Evolutionary conservation across 1,140 invertebrate species (phyloP).

Genomic region (Chrysomallon squamiferum): DNA sequence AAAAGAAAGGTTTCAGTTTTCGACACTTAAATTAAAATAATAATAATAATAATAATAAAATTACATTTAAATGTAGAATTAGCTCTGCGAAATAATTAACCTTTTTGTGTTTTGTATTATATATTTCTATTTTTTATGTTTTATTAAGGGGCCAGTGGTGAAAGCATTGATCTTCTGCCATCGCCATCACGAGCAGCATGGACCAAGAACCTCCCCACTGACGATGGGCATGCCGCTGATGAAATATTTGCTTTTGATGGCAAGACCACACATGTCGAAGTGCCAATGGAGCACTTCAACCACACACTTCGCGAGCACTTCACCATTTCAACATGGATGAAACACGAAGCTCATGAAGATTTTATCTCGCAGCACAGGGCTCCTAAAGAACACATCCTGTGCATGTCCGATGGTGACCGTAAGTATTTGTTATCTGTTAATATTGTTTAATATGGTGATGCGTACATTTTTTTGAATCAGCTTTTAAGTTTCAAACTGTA

Average conservation of each 20-base stretch:
- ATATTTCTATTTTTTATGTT: too few species aligned
- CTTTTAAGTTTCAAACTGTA: too few species aligned
- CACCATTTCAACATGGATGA: slow-evolving; percentile 91
- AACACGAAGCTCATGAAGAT: slow-evolving; percentile 76
- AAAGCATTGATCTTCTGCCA: slow-evolving; percentile 84
- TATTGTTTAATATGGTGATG: too few species aligned
- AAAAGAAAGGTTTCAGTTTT: too few species aligned
- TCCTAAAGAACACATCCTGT: slow-evolving; percentile 92
- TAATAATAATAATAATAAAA: background rate
- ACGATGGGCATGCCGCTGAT: slow-evolving; percentile 88
- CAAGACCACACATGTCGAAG: slow-evolving; percentile 80
- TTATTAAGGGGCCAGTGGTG: slow-evolving; percentile 71
- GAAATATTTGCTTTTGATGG: slow-evolving; percentile 96
- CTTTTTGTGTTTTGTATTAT: too few species aligned
- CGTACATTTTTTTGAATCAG: too few species aligned
- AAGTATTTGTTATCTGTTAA: too few species aligned
- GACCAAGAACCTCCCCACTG: slow-evolving; percentile 85
- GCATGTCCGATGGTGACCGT: slow-evolving; percentile 96
- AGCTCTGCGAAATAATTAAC: too few species aligned
- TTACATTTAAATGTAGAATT: too few species aligned
- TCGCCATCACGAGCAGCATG: slow-evolving; percentile 77
- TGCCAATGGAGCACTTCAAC: slow-evolving; percentile 47
- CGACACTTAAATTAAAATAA: background rate
- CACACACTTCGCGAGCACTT: slow-evolving; percentile 82
- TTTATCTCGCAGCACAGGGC: slow-evolving; percentile 74